A percentile compares a stretch with the other conserved stretches of the same genome.
phyloP scores from a whole-genome alignment of 2,113 vertebrate species.

The Bos taurus region DNA sequence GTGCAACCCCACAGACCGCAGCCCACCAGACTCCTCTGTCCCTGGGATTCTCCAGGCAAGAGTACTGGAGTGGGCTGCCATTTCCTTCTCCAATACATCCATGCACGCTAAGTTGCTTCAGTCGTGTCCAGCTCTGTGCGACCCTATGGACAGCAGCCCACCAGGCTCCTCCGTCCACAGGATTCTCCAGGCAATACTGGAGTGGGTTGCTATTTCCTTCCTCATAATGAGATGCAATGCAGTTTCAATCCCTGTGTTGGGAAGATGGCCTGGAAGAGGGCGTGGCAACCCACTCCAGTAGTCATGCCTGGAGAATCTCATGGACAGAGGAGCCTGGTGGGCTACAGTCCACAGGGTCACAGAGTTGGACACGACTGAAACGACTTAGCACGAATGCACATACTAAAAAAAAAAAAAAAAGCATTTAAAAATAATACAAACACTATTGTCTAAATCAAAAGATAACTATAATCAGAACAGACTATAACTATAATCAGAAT shows the following conservation, averaged over 20 bases:
- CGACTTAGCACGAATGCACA: too few species aligned
- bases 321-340: too few species aligned
- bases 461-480: too few species aligned
- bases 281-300: neutral
- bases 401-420: neutral
- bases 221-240: neutral
- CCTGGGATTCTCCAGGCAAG: neutral
- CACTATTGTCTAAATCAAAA: neutral
- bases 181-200: neutral
- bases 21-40: neutral
- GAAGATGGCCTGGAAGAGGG: neutral
- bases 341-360: too few species aligned
- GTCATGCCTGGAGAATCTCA: too few species aligned
- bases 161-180: neutral
- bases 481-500: too few species aligned
- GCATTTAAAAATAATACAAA: neutral
- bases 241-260: neutral
- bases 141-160: neutral
- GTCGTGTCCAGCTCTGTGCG: neutral
- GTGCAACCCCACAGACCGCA: neutral
- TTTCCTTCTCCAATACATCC: neutral
- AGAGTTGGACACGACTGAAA: too few species aligned
- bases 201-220: neutral
- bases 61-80: neutral
- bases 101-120: neutral